phyloP scores from a whole-genome alignment of 2,888 invertebrate species.

The Sarcophaga caerulescens region DNA sequence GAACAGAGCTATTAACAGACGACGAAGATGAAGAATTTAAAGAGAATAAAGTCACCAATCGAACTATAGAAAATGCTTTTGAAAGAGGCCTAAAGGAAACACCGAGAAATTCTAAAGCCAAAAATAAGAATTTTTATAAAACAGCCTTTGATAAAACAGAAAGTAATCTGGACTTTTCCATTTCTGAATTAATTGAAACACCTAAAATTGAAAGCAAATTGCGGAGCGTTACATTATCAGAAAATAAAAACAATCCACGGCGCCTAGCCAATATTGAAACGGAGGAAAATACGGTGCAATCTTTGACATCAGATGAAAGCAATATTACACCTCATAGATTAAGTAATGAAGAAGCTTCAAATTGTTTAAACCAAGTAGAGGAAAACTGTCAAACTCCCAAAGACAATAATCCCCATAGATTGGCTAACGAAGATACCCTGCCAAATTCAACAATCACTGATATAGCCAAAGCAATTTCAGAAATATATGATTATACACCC shows the following conservation, averaged over 20 bases:
- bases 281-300: neutral
- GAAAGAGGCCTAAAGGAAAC: conserved; percentile 1
- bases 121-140: neutral
- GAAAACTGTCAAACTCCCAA: neutral
- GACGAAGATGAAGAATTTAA: conserved; percentile 31
- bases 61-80: conserved; percentile 23
- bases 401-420: neutral
- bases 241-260: neutral
- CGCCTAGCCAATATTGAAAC: conserved; percentile 3
- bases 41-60: neutral
- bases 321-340: neutral
- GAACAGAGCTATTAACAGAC: neutral
- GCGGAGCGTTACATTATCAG: neutral
- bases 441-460: conserved; percentile 23
- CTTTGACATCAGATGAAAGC: neutral
- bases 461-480: neutral
- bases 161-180: conserved; percentile 37
- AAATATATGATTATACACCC: conserved; percentile 1
- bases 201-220: conserved; percentile 6
- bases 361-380: no score
- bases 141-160: conserved; percentile 50
- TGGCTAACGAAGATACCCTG: conserved; percentile 42
- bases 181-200: neutral
- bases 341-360: conserved; percentile 25
- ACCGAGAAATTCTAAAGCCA: neutral